Conservation (phyloP, 2,888 invertebrate species). For the Pardosa pseudoannulata region DNA sequence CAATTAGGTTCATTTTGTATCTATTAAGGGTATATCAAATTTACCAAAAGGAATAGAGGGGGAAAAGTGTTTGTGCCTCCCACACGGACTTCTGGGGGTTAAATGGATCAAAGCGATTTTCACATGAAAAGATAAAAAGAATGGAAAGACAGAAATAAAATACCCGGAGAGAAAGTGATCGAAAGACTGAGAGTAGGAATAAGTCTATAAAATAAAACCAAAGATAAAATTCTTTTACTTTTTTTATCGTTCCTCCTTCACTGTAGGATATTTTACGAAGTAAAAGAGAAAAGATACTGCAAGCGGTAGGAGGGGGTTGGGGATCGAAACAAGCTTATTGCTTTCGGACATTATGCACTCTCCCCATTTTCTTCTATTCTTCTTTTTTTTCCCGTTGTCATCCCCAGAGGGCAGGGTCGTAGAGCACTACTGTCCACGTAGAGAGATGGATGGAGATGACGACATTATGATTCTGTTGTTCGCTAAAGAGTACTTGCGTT, state of each 20-base stretch:
- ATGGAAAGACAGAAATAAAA: not conserved
- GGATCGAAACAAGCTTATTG: constrained; percentile 5
- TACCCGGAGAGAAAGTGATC: not conserved
- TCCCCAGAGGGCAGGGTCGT: not conserved
- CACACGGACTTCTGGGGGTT: not conserved
- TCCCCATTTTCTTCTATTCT: not conserved
- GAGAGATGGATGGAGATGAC: constrained; percentile 1
- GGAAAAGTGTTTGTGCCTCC: not conserved
- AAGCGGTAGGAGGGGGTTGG: not conserved
- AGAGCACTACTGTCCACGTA: not conserved
- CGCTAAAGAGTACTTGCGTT: not conserved
- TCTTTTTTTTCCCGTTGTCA: too few species aligned
- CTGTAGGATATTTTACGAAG: not conserved
- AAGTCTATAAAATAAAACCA: not conserved
- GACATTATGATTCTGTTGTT: not conserved
- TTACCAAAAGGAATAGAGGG: too few species aligned
- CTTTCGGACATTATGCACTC: constrained; percentile 10
- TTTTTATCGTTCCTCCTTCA: too few species aligned
- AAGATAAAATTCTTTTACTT: not conserved
- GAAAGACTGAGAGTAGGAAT: not conserved
- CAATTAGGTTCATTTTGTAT: too few species aligned
- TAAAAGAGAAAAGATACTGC: not conserved
- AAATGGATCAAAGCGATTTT: not conserved
- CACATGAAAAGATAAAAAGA: not conserved
- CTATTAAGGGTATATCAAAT: too few species aligned